Conservation (phyloP, 2,113 vertebrate species). For the Silurus glanis region DNA sequence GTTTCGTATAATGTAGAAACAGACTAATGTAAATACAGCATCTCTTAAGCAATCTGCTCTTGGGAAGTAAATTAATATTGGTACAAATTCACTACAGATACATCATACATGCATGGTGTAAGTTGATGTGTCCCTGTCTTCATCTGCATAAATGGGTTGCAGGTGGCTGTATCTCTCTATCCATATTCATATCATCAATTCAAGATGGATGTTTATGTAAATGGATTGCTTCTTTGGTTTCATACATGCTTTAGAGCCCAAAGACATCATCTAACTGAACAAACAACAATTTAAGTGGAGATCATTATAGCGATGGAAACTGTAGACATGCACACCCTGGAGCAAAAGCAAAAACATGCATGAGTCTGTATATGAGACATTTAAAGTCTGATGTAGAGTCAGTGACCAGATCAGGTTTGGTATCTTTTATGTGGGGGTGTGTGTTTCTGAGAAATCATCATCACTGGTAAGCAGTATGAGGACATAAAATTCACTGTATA, state of each 20-base stretch:
- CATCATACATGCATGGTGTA: neutral
- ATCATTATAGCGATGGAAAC: conserved; percentile 57
- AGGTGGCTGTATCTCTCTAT: conserved; percentile 62
- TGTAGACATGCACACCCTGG: conserved; percentile 58
- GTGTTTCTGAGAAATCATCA: neutral
- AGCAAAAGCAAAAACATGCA: conserved; percentile 39
- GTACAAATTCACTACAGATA: neutral
- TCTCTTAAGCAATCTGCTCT: neutral
- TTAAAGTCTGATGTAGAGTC: neutral
- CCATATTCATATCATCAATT: conserved; percentile 51
- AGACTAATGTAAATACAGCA: neutral
- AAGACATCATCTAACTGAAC: conserved; percentile 64
- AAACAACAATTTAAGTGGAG: conserved; percentile 66
- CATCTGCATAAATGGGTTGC: conserved; percentile 49
- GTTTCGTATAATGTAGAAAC: neutral
- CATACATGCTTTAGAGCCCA: conserved; percentile 69
- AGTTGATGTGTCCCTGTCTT: conserved; percentile 14
- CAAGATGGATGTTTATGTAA: conserved; percentile 36
- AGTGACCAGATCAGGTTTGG: neutral
- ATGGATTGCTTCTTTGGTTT: conserved; percentile 58
- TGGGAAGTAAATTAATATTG: neutral
- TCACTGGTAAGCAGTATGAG: neutral
- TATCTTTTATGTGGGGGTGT: neutral
- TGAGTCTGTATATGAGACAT: neutral
- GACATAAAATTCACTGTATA: neutral